Percentiles rank a stretch among this genome's conserved stretches.
phyloP scores from a whole-genome alignment of 1,140 invertebrate species.

The Ceratina japonica region DNA sequence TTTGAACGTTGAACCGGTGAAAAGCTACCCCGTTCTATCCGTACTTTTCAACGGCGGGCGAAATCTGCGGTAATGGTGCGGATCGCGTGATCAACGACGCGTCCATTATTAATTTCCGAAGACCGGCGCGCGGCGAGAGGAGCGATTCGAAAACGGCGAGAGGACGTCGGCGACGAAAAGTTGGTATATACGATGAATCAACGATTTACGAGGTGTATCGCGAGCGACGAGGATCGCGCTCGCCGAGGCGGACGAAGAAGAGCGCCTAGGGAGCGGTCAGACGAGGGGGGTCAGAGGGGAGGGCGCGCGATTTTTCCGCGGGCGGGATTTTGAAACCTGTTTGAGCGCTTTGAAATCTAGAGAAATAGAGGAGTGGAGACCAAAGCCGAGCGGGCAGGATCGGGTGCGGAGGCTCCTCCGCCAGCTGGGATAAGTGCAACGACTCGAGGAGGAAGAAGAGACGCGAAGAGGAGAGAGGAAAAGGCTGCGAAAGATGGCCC shows the following conservation, averaged over 20 bases:
- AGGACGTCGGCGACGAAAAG: slow-evolving; percentile 55
- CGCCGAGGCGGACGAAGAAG: slow-evolving; percentile 5
- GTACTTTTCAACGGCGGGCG: too few relatives aligned
- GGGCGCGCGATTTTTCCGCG: slow-evolving; percentile 74
- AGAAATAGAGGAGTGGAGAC: slow-evolving; percentile 74
- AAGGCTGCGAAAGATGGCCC: slow-evolving; percentile 58
- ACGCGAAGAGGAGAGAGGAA: slow-evolving; percentile 39
- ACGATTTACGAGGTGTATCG: slow-evolving; percentile 53
- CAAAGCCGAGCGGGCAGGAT: slow-evolving; percentile 67
- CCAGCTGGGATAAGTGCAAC: slow-evolving; percentile 47
- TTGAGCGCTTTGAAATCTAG: slow-evolving; percentile 78
- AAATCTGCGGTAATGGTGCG: neutral
- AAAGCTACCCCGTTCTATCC: too few relatives aligned
- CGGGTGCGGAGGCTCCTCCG: slow-evolving; percentile 37
- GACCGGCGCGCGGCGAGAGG: too few relatives aligned
- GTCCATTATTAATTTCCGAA: too few relatives aligned
- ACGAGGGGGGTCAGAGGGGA: slow-evolving; percentile 16
- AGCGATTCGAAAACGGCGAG: neutral
- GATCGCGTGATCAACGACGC: too few relatives aligned
- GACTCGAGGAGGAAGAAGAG: slow-evolving; percentile 58
- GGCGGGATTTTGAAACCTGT: slow-evolving; percentile 80
- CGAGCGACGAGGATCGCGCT: slow-evolving; percentile 28
- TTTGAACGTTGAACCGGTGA: slow-evolving; percentile 8
- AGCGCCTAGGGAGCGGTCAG: neutral
- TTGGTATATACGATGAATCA: slow-evolving; percentile 49